These are phyloP conservation scores for Lathronympha strigana DNA, from an alignment of 2,888 invertebrate genomes.

Conservation along the genomic window DNA sequence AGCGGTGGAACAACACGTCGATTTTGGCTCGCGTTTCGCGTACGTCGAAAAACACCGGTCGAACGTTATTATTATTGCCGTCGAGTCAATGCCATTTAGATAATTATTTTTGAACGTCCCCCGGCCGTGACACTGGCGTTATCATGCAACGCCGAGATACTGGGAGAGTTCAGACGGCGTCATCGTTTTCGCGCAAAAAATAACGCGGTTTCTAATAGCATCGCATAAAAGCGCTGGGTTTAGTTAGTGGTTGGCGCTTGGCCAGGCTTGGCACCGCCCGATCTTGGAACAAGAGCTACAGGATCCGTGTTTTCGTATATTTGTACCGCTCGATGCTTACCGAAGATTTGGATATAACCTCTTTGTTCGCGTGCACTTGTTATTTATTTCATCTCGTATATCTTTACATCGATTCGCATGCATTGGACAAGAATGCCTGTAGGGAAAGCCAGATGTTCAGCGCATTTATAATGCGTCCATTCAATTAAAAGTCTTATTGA, in stretches of 20 bases:
- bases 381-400: constrained; percentile 30
- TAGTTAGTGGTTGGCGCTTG: constrained; percentile 68
- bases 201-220: constrained; percentile 44
- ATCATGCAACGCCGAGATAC: constrained; percentile 50
- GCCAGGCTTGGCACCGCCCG: constrained; percentile 64
- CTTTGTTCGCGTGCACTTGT: constrained; percentile 25
- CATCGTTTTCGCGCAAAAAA: constrained; percentile 52
- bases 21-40: constrained; percentile 49
- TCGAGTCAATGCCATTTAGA: constrained; percentile 56
- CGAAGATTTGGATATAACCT: constrained; percentile 43
- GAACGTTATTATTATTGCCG: constrained; percentile 53
- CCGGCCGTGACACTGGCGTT: constrained; percentile 60
- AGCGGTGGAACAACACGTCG: constrained; percentile 43
- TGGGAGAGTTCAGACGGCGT: constrained; percentile 50
- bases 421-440: neutral
- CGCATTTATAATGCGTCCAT: constrained; percentile 35
- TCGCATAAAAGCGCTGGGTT: constrained; percentile 56
- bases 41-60: constrained; percentile 46
- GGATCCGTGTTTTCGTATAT: constrained; percentile 51
- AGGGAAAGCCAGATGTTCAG: constrained; percentile 19
- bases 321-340: constrained; percentile 52
- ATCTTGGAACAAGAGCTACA: constrained; percentile 52
- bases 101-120: constrained; percentile 53
- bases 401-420: constrained; percentile 1
- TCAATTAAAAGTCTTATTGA: constrained; percentile 43